Conservation (phyloP, 2,797 vertebrate genomes). For the Arnoldichthys spilopterus region DNA sequence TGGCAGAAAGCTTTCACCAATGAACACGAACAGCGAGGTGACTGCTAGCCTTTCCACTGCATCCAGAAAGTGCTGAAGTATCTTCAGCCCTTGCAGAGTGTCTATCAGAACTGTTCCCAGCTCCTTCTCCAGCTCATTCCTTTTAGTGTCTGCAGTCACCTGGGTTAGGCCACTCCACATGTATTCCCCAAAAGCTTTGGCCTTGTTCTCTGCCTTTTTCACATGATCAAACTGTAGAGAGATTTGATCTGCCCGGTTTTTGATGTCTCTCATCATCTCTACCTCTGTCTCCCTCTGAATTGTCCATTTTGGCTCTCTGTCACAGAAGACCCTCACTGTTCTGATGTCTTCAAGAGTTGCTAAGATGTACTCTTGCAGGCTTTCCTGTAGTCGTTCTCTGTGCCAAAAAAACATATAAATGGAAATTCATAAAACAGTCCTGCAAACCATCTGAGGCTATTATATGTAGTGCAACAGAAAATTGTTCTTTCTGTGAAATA, state of each 20-base stretch:
- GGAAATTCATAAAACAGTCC: not conserved
- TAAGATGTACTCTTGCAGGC: slow-evolving; percentile 59
- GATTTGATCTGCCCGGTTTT: slow-evolving; percentile 57
- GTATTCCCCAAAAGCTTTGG: slow-evolving; percentile 59
- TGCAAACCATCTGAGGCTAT: not conserved
- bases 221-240: slow-evolving; percentile 58
- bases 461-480: too few species aligned
- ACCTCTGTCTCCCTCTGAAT: slow-evolving; percentile 62
- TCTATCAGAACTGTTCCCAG: slow-evolving; percentile 62
- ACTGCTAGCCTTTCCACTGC: slow-evolving; percentile 73
- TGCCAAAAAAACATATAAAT: not conserved
- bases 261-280: slow-evolving; percentile 67
- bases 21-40: slow-evolving; percentile 72
- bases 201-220: slow-evolving; percentile 44
- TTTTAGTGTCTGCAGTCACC: slow-evolving; percentile 48
- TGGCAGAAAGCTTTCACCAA: slow-evolving; percentile 56
- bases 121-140: slow-evolving; percentile 64
- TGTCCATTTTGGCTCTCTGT: slow-evolving; percentile 61
- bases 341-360: slow-evolving; percentile 65
- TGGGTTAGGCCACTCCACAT: slow-evolving; percentile 57
- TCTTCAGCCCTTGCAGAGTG: slow-evolving; percentile 66
- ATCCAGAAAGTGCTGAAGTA: slow-evolving; percentile 68
- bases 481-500: too few species aligned
- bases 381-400: slow-evolving; percentile 56
- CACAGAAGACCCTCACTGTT: slow-evolving; percentile 64